Percentiles rank a stretch among this genome's conserved stretches.
phyloP scores from a whole-genome alignment of 2,113 vertebrate species.

The Bos javanicus region DNA sequence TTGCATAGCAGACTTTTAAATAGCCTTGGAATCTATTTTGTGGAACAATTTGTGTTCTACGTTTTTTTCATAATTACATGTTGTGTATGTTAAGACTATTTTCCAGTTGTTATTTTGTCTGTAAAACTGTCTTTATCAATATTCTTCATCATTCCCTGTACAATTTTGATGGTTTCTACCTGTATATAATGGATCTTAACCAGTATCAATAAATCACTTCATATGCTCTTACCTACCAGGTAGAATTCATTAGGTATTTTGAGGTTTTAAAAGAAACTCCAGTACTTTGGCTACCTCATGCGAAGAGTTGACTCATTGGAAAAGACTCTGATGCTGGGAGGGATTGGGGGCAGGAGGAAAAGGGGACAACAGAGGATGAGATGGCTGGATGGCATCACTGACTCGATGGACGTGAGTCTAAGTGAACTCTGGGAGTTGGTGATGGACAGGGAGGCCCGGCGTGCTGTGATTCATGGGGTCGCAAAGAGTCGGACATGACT shows the following conservation, averaged over 20 bases:
- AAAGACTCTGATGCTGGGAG: too few species aligned
- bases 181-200: slow-evolving; percentile 64
- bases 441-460: too few species aligned
- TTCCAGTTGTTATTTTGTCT: slow-evolving; percentile 52
- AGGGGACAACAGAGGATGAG: too few species aligned
- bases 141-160: slow-evolving; percentile 61
- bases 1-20: slow-evolving; percentile 51
- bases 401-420: too few species aligned
- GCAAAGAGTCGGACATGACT: too few species aligned
- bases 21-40: slow-evolving; percentile 36
- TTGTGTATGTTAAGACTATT: slow-evolving; percentile 44
- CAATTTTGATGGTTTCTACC: slow-evolving; percentile 62
- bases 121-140: slow-evolving; percentile 38
- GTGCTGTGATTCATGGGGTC: too few species aligned
- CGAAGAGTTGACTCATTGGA: too few species aligned
- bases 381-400: too few species aligned
- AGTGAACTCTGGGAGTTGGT: too few species aligned
- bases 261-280: background rate
- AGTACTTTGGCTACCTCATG: too few species aligned
- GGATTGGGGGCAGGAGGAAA: too few species aligned
- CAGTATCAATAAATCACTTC: slow-evolving; percentile 56
- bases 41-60: slow-evolving; percentile 41
- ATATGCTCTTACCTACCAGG: background rate
- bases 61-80: slow-evolving; percentile 42
- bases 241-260: background rate